phyloP scores from a whole-genome alignment of 2,113 vertebrate genomes.

The Carassius carassius region DNA sequence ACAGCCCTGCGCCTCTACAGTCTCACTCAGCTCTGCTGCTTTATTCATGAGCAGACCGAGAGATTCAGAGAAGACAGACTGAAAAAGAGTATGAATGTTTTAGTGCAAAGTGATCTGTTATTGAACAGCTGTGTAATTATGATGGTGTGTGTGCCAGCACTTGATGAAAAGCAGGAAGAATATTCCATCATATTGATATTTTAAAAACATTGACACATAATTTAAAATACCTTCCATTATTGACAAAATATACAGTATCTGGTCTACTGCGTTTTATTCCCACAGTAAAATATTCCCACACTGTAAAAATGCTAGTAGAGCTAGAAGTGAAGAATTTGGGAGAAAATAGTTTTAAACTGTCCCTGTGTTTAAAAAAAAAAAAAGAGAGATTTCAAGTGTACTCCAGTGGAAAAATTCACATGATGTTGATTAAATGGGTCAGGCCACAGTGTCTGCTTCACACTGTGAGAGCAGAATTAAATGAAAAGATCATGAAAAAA shows the following conservation, averaged over 20 bases:
- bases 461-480: background rate
- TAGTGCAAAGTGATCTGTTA: background rate
- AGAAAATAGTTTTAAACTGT: background rate
- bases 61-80: slow-evolving; percentile 9
- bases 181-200: background rate
- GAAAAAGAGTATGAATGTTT: slow-evolving; percentile 20
- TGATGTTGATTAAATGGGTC: background rate
- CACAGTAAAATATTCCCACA: background rate
- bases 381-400: background rate
- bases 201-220: background rate
- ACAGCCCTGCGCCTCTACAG: background rate
- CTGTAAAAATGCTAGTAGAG: background rate
- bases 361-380: background rate
- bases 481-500: background rate
- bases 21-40: slow-evolving; percentile 32
- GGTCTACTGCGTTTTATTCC: background rate
- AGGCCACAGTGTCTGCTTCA: background rate
- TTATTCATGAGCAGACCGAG: slow-evolving; percentile 49
- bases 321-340: background rate
- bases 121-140: slow-evolving; percentile 11
- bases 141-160: background rate
- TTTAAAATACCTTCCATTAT: background rate
- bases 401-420: background rate
- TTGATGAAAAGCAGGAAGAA: background rate
- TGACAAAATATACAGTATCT: background rate